A percentile compares a stretch with the other conserved stretches of the same genome.
Evolutionary conservation across 2,113 vertebrate genomes (phyloP).

Genomic region (Pogona vitticeps): DNA sequence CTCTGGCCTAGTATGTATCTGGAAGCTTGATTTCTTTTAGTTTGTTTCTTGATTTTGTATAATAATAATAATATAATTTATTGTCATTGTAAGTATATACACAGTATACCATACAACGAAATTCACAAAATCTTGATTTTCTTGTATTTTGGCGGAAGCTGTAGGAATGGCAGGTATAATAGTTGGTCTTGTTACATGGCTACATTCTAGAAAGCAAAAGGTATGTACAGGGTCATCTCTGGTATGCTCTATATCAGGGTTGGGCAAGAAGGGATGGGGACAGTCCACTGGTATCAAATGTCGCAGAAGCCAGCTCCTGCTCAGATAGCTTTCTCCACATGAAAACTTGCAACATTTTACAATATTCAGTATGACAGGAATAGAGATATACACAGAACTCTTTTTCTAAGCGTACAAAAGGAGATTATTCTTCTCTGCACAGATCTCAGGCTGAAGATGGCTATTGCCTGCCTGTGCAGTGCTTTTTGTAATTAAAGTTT

Average conservation of each 20-base stretch:
- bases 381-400: neutral
- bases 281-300: neutral
- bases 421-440: slow-evolving; percentile 10
- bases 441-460: slow-evolving; percentile 46
- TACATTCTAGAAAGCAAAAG: neutral
- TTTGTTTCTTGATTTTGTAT: too few species aligned
- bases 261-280: neutral
- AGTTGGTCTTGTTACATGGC: neutral
- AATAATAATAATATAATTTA: too few species aligned
- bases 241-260: neutral
- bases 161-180: neutral
- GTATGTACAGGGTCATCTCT: neutral
- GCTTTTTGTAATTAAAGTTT: slow-evolving; percentile 56
- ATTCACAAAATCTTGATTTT: neutral
- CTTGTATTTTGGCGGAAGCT: neutral
- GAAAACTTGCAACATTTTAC: neutral
- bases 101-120: too few species aligned
- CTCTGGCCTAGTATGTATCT: neutral
- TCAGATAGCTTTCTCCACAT: neutral
- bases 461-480: slow-evolving; percentile 44
- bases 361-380: neutral
- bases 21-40: too few species aligned
- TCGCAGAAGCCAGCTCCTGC: neutral
- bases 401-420: neutral
- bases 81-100: too few species aligned